phyloP scores from a whole-genome alignment of 1,140 invertebrate species.

The Zaprionus davidi region DNA sequence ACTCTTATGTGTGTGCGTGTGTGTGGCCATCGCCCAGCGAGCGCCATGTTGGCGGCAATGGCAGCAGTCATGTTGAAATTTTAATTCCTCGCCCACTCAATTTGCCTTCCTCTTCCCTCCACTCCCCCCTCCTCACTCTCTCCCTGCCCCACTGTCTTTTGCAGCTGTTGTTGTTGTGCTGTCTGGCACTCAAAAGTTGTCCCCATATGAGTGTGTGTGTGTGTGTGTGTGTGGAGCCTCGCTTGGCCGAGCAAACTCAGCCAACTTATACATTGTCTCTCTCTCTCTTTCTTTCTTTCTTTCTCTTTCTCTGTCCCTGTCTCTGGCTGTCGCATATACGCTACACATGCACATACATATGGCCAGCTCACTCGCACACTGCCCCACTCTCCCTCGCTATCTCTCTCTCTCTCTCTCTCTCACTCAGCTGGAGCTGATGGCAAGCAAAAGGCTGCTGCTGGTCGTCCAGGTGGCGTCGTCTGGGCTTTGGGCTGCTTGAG shows the following conservation, averaged over 20 bases:
- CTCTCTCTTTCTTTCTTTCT: not conserved
- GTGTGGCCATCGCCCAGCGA: slow-evolving; percentile 69
- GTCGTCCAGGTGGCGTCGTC: slow-evolving; percentile 51
- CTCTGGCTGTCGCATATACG: not conserved
- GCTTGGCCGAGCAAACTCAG: slow-evolving; percentile 32
- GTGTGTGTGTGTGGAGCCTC: slow-evolving; percentile 34
- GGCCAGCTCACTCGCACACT: not conserved
- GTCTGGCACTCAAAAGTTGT: slow-evolving; percentile 77
- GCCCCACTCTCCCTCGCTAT: not conserved
- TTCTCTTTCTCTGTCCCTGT: not conserved
- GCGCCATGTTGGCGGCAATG: slow-evolving; percentile 64
- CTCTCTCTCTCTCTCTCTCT: not conserved
- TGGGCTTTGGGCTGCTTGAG: slow-evolving; percentile 75
- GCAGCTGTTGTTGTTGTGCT: slow-evolving; percentile 54
- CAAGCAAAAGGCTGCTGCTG: slow-evolving; percentile 38
- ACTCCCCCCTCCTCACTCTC: not conserved
- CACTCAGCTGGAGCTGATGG: not conserved
- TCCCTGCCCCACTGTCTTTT: not conserved
- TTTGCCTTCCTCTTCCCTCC: slow-evolving; percentile 47
- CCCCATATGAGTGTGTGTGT: slow-evolving; percentile 38
- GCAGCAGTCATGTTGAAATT: slow-evolving; percentile 81
- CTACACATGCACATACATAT: not conserved
- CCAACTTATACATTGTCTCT: slow-evolving; percentile 26
- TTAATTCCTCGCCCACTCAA: slow-evolving; percentile 81
- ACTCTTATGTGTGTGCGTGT: slow-evolving; percentile 37